Base-by-base conservation (phyloP, 2,113 vertebrate genomes). In the Poecilia latipinna region DNA sequence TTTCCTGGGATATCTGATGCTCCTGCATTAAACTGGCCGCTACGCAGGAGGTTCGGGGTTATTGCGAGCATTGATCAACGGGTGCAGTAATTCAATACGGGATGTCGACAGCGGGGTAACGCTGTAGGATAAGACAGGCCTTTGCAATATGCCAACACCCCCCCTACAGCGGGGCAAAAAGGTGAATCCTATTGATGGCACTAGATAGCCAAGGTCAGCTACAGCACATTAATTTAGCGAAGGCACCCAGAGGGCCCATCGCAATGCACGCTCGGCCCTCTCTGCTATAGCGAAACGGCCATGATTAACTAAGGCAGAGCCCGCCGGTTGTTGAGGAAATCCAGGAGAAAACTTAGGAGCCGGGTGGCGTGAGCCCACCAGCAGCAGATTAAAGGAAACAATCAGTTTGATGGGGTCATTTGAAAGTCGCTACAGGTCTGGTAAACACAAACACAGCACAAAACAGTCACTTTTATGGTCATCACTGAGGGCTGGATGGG, bases 61-160 rank as follows among this genome's bases (percentile, higher is more conserved):
- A 89, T 91, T 89, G 89, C 81, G 75, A 84, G 82, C 86, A 91
- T 88, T 86, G 91, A 92, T 90, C 89, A 87, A 28, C 15, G 28
- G 12, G 70, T 37, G 35, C 44, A 68, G 86, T 87, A 86, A 92
- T 87, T 87, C 74, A 77, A 91, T 90, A 84, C 8, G 72, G 76
- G n/a, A 71, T 80, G 80, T 76, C 85, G 70, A 84, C 66, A 85
- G 77, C 61, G 68, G 73, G 72, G 78, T 74, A 64, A 70, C 48
- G 66, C 48, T 42, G 29, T 61, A n/a, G 72, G 54, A 31, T 44
- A 48, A 62, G 19, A 35, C 39, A 35, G 32, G 28, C 61, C 28
- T 82, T 65, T 70, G 63, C 61, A 79, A 61, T 73, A 73, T 75
- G 75, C 65, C 12, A 2, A 4, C 51, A 71, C 54, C 66, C 33